Evolutionary conservation across 2,888 invertebrate genomes (phyloP), one percentile per base, ranked within the genome.

Genomic region (Ennomos fuscantarius): DNA sequence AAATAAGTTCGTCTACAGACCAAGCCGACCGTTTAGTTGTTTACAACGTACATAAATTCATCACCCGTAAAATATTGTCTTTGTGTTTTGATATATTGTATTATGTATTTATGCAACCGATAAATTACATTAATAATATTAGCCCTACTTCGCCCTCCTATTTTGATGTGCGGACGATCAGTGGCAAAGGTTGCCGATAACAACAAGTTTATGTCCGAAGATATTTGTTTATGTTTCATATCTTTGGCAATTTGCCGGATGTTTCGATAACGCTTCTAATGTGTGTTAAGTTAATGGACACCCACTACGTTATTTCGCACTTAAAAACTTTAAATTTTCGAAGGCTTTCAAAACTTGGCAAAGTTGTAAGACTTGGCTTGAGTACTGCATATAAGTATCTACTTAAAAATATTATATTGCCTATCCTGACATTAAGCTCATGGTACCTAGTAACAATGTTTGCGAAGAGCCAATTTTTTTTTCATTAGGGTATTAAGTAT

Each of bases 191-290:
- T 79, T 78, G 81, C 74, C 83, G 88, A 88, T 85, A 87, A 87
- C 73, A 67, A 70, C 62, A 64, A 72, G 71, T 82, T 78, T 73
- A 70, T 63, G 78, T 48, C 52, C 34, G 32, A 55, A 49, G 51
- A 52, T 52, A 52, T 57, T 57, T 24, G 73, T 81, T 78, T 72
- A 69, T 62, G 75, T 72, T 66, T 69, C 78, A 81, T 83, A 82
- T 71, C 81, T 83, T 82, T 74, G 78, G 78, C 78, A 83, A 86
- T 86, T 87, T 86, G 83, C 86, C 86, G 87, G 86, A 87, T 86
- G 84, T 84, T 57, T 65, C 72, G 77, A 79, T 82, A 81, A 73
- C 62, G 70, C 66, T 73, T 52, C 64, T 73, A 74, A 78, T 74
- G 78, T 75, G 74, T 71, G 72, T 59, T 70, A 62, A 60, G 63